phyloP scores from a whole-genome alignment of 2,888 invertebrate species.

The Nycteola revayana region DNA sequence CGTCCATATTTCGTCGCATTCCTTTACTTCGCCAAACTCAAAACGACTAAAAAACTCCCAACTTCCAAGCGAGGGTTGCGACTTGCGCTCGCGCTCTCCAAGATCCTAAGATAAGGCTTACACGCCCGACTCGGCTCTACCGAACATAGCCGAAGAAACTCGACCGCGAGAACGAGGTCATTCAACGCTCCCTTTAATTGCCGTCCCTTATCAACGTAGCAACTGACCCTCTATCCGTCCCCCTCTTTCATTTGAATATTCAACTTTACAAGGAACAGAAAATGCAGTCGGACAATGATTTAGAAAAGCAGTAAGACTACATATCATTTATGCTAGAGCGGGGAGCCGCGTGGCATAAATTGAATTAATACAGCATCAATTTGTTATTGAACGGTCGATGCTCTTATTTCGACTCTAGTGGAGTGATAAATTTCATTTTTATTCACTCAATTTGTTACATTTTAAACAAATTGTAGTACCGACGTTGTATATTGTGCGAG shows the following conservation, averaged over 20 bases:
- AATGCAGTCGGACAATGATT: slow-evolving; percentile 58
- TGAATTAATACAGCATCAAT: slow-evolving; percentile 64
- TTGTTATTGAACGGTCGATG: slow-evolving; percentile 46
- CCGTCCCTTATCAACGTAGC: slow-evolving; percentile 60
- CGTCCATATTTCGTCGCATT: slow-evolving; percentile 31
- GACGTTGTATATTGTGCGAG: not conserved
- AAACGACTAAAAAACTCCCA: slow-evolving; percentile 25
- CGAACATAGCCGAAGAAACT: slow-evolving; percentile 56
- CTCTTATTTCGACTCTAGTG: slow-evolving; percentile 34
- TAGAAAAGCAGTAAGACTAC: slow-evolving; percentile 52
- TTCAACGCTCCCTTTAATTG: slow-evolving; percentile 61
- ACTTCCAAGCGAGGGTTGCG: slow-evolving; percentile 55
- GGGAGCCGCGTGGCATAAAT: slow-evolving; percentile 51
- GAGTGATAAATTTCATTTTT: slow-evolving; percentile 25
- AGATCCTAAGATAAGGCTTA: slow-evolving; percentile 65
- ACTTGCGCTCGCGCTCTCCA: slow-evolving; percentile 63
- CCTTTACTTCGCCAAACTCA: slow-evolving; percentile 29
- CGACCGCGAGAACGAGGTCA: slow-evolving; percentile 60
- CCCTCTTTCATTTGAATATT: slow-evolving; percentile 60
- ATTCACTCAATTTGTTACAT: slow-evolving; percentile 22
- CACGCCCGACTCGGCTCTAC: slow-evolving; percentile 52
- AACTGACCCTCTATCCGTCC: slow-evolving; percentile 38
- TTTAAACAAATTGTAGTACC: slow-evolving; percentile 2
- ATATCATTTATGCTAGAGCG: slow-evolving; percentile 45
- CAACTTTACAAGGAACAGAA: slow-evolving; percentile 54